Conservation (phyloP, 1,140 invertebrate genomes). For the Planococcus citri region DNA sequence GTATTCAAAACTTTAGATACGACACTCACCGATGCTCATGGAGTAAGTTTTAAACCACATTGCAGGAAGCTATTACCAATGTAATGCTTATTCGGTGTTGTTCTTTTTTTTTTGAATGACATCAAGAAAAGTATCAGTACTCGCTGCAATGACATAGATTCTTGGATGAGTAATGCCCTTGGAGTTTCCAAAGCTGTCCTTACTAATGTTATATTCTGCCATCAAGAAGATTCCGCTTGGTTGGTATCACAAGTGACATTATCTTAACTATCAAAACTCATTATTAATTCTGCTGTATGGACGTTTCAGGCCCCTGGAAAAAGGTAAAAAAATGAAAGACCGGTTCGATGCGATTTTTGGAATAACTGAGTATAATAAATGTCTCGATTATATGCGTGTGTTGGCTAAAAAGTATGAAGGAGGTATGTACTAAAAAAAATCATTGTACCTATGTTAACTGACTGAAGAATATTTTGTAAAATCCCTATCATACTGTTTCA, state of each 20-base stretch:
- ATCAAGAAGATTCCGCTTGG: slow-evolving; percentile 96
- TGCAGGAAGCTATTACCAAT: not conserved
- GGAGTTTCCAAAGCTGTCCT: slow-evolving; percentile 90
- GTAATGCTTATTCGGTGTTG: slow-evolving; percentile 12
- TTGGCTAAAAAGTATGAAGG: not conserved
- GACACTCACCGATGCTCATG: slow-evolving; percentile 38
- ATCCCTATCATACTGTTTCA: not conserved
- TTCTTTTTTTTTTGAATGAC: slow-evolving; percentile 25
- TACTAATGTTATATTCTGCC: slow-evolving; percentile 95
- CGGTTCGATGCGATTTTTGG: slow-evolving; percentile 98
- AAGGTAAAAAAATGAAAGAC: slow-evolving; percentile 85
- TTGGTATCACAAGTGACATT: slow-evolving; percentile 28
- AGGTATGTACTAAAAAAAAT: not conserved
- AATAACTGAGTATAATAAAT: slow-evolving; percentile 84
- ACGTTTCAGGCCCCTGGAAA: slow-evolving; percentile 66
- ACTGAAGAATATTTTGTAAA: not conserved
- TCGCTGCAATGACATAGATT: slow-evolving; percentile 58
- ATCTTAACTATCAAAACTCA: slow-evolving; percentile 5
- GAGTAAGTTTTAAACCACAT: too few species aligned
- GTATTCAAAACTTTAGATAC: slow-evolving; percentile 58
- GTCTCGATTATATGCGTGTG: slow-evolving; percentile 58
- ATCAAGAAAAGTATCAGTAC: slow-evolving; percentile 37
- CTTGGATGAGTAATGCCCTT: slow-evolving; percentile 48
- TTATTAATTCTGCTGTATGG: not conserved
- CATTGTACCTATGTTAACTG: too few species aligned